Percentiles rank a stretch among this genome's conserved stretches.
These are phyloP conservation scores for Ips typographus DNA, from an alignment of 1,140 invertebrate species.

Conservation along the genomic window DNA sequence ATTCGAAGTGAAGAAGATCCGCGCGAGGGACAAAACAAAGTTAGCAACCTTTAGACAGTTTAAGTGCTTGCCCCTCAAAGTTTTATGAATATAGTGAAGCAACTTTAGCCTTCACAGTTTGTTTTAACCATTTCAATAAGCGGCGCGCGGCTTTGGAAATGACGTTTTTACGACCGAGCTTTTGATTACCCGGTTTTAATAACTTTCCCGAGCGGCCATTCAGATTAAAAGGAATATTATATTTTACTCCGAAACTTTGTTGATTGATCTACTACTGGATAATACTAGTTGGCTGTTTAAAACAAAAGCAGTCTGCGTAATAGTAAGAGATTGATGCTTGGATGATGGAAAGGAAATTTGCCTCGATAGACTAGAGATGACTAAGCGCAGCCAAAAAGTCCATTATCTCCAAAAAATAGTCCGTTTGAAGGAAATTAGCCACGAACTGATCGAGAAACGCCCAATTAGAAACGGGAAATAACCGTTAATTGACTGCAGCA, in stretches of 20 bases:
- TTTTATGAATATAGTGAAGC: constrained; percentile 3
- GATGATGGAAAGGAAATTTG: background rate
- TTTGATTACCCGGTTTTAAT: background rate
- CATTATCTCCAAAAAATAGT: constrained; percentile 19
- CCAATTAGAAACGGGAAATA: constrained; percentile 27
- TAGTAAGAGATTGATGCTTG: too few relatives aligned
- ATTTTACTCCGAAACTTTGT: too few relatives aligned
- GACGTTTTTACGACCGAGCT: background rate
- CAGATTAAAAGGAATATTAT: too few relatives aligned
- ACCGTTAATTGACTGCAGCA: constrained; percentile 27
- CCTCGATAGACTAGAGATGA: background rate
- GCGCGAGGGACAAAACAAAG: background rate
- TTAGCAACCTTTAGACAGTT: constrained; percentile 6
- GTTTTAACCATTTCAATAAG: background rate
- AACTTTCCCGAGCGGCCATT: too few relatives aligned
- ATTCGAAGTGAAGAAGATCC: background rate
- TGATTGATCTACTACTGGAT: too few relatives aligned
- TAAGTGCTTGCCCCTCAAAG: background rate
- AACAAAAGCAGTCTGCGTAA: too few relatives aligned
- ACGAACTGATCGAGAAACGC: constrained; percentile 20
- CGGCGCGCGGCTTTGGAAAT: background rate
- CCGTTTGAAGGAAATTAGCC: constrained; percentile 23
- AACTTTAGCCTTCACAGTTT: background rate
- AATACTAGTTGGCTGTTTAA: too few relatives aligned
- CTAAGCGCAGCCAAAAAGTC: constrained; percentile 2